Percentiles rank a stretch among this genome's conserved stretches.
These are phyloP conservation scores for Podilymbus podiceps DNA, from an alignment of 2,113 vertebrate genomes.

Conservation along the genomic window DNA sequence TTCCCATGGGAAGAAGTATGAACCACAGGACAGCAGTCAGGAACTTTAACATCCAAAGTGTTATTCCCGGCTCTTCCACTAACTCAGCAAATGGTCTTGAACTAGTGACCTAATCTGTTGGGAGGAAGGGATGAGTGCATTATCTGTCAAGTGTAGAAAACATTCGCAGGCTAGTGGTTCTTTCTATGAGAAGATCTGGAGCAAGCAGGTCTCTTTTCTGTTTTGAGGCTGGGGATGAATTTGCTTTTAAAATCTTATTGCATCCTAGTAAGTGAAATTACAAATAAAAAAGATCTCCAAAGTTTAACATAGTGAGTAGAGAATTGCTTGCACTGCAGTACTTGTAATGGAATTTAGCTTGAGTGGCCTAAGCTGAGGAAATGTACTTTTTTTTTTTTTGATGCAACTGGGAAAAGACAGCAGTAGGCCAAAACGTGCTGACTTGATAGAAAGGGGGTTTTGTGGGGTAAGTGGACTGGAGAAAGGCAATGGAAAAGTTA, in stretches of 20 bases:
- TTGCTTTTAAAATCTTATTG: neutral
- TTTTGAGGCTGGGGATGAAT: neutral
- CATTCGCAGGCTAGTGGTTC: neutral
- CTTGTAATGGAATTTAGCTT: neutral
- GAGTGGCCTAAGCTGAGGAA: neutral
- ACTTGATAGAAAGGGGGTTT: neutral
- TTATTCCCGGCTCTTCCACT: neutral
- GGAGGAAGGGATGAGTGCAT: neutral
- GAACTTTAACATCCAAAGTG: neutral
- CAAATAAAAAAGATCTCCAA: neutral
- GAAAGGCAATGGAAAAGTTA: neutral
- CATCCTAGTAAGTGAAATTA: neutral
- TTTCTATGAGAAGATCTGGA: neutral
- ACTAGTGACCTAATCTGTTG: neutral
- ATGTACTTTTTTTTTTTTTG: neutral
- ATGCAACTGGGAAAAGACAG: neutral
- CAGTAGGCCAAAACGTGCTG: neutral
- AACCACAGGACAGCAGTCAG: neutral
- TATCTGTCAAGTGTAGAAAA: neutral
- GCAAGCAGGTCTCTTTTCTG: neutral
- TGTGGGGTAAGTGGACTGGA: neutral
- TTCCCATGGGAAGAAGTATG: neutral
- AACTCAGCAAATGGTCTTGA: neutral
- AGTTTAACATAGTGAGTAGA: neutral
- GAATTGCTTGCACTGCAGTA: neutral